Base-by-base conservation (phyloP, 2,888 invertebrate genomes). In the Apodemia hepburni region DNA sequence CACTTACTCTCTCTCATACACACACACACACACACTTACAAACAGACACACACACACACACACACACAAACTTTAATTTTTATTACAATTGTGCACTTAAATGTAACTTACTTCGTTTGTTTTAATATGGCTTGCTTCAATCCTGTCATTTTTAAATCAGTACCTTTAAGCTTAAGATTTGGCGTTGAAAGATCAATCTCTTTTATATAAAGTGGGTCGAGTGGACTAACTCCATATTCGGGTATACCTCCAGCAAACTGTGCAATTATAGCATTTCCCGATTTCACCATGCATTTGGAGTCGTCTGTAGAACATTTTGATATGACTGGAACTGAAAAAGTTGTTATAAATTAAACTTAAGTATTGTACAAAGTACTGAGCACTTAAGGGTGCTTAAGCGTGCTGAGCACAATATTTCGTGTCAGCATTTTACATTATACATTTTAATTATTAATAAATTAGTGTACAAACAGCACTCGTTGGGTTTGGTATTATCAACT, bases 251-350 rank as follows among this genome's bases (percentile, higher is more conserved):
- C 22, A 1, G 61, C 15, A 1, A 61, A 38, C 8, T 38, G 22
- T 2, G 38, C 22, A 9, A 61, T 5, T 2, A 61, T n/a, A 22
- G 54, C 54, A 22, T 61, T 61, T 3, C 54, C 61, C 4, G 42
- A 54, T 11, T 42, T 17, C 6, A n/a, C n/a, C 2, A 61, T 54
- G 29, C 61, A 61, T 17, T 22, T 29, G 2, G 61, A 42, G 8
- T 61, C 61, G 27, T n/a, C 35, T 6, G 42, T 22, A 18, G 38
- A 54, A 27, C 61, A 61, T 61, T 61, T 61, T 54, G 61, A n/a
- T 15, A 61, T 42, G 0, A 61, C 61, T 57, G 57, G 27, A 61
- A 61, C 35, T 59, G 27, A 38, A 45, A 45, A 38, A 22, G 22
- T 22, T 22, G 1, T 22, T 22, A 22, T 22, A 22, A 22, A 22